Evolutionary conservation across 2,113 vertebrate species (phyloP), one percentile per base, ranked within the genome.

Genomic region (Sinocyclocheilus anophthalmus): DNA sequence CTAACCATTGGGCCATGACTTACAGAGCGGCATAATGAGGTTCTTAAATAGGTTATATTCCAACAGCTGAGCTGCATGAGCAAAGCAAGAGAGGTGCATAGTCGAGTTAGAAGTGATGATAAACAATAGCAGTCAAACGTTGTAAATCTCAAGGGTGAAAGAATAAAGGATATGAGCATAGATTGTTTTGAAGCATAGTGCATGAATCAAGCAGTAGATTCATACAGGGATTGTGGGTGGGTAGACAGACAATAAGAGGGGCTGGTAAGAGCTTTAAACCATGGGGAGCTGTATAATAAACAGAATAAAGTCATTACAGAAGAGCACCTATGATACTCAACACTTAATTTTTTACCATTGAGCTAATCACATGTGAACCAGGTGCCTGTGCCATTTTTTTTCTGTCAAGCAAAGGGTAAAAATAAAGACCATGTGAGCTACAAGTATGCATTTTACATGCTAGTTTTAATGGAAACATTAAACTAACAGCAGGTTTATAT

Each of bases 11-110:
- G 30, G 30, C 30, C 30, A 30, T 0, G 30, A 30, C 30, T 30
- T 30, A 16, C 78, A 63, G 20, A 45, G 78, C 78, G 30, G 13
- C 14, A 45, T 30, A 30, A 81, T 26, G 1, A 42, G 2, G 30
- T 39, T 33, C 16, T 33, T 57, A 59, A 78, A 78, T 13, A 7
- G 76, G 6, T 81, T 81, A 48, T 39, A 79, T 79, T 79, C 6
- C 18, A 61, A 13, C 9, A 48, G 37, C 37, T 39, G 33, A 10
- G 78, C 57, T 63, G 42, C 42, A 42, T 42, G 7, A 42, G 42
- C 42, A 42, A 45, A 37, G 18, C 16, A 81, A 30, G n/a, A 65
- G 14, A 37, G 11, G 33, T 42, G 33, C 77, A 61, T 1, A 33
- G 77, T 14, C 4, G 6, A 61, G 55, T 61, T 42, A 63, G 55